phyloP scores from a whole-genome alignment of 2,113 vertebrate genomes.

The Dicentrarchus labrax region DNA sequence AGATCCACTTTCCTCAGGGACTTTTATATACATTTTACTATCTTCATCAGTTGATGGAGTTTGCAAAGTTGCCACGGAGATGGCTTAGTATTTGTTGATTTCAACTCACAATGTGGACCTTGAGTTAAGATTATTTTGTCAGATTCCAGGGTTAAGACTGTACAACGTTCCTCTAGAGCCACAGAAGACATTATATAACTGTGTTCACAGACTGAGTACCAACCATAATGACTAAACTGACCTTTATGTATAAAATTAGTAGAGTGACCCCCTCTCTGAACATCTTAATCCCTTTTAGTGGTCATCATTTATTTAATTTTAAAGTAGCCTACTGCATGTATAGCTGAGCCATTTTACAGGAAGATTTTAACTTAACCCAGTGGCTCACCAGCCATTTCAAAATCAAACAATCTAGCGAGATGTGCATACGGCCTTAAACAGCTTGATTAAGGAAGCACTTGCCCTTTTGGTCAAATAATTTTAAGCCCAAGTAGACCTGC shows the following conservation, averaged over 20 bases:
- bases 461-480: slow-evolving; percentile 40
- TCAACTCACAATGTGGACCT: neutral
- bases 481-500: neutral
- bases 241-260: neutral
- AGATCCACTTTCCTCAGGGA: no score
- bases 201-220: neutral
- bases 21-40: neutral
- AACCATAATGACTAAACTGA: neutral
- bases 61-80: neutral
- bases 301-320: neutral
- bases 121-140: neutral
- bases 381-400: slow-evolving; percentile 10
- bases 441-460: slow-evolving; percentile 1
- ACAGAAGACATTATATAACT: neutral
- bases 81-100: neutral
- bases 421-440: neutral
- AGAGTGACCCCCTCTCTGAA: neutral
- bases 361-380: neutral
- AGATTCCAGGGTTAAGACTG: neutral
- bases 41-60: neutral
- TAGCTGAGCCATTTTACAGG: neutral
- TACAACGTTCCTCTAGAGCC: neutral
- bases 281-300: neutral
- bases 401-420: slow-evolving; percentile 4
- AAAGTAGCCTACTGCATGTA: neutral